Evolutionary conservation across 2,113 vertebrate species (phyloP).

Genomic region (Coryphaenoides rupestris): DNA sequence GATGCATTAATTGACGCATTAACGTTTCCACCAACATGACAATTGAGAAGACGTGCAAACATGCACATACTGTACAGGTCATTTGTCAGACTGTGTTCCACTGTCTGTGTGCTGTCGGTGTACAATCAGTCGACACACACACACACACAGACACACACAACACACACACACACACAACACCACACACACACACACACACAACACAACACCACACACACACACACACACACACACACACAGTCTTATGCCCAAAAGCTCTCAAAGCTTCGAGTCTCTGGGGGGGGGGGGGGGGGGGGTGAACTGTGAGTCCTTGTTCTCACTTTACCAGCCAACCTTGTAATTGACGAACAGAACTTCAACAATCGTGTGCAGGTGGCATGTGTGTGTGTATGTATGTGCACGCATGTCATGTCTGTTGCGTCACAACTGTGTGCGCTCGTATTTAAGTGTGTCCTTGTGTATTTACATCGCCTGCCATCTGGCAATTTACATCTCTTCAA

Average conservation of each 20-base stretch:
- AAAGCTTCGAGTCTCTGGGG: neutral
- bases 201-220: conserved; percentile 11
- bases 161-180: conserved; percentile 11
- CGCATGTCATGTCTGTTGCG: neutral
- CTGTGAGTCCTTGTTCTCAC: conserved; percentile 2
- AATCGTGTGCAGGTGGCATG: conserved; percentile 15
- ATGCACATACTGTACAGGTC: no score
- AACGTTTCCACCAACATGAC: no score
- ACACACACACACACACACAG: conserved; percentile 15
- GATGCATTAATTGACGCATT: no score
- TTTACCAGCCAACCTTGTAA: no score
- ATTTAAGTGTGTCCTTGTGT: neutral
- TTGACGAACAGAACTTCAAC: no score
- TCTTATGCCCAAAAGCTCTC: neutral
- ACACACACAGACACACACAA: neutral
- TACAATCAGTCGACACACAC: no score
- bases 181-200: neutral
- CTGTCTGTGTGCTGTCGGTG: no score
- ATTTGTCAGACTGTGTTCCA: no score
- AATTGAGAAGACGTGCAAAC: no score
- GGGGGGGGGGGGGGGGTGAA: conserved; percentile 17
- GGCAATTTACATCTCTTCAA: neutral
- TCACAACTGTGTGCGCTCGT: neutral
- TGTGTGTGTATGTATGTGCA: neutral
- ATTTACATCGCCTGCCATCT: neutral